Conservation (phyloP, 2,113 vertebrate genomes). For the Hiodon alosoides region DNA sequence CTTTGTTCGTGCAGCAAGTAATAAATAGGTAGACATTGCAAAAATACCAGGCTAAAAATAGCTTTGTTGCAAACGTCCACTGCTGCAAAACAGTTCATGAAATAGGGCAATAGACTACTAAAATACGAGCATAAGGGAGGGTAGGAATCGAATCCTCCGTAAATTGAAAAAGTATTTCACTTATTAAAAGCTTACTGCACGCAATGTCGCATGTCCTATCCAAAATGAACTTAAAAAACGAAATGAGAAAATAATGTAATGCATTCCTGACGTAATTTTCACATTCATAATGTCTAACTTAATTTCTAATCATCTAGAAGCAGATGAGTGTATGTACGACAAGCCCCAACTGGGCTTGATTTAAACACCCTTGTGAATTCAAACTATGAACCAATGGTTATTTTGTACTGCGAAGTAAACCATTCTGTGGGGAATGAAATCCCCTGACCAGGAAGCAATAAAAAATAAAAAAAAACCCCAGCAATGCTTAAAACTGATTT, state of each 20-base stretch:
- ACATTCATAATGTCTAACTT: neutral
- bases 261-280: constrained; percentile 10
- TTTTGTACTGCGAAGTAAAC: too few species aligned
- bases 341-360: constrained; percentile 5
- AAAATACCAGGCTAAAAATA: constrained; percentile 50
- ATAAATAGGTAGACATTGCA: constrained; percentile 40
- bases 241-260: neutral
- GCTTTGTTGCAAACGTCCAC: constrained; percentile 30
- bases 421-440: too few species aligned
- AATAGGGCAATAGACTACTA: constrained; percentile 28
- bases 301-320: neutral
- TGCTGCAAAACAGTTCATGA: constrained; percentile 35
- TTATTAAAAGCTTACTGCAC: neutral
- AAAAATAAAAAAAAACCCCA: neutral
- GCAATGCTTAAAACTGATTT: constrained; percentile 9
- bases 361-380: neutral
- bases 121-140: constrained; percentile 23
- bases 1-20: constrained; percentile 34
- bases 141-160: neutral
- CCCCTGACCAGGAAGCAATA: neutral
- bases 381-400: neutral
- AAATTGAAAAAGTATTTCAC: neutral
- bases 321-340: neutral
- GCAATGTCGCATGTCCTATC: neutral
- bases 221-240: neutral